Evolutionary conservation across 2,888 invertebrate genomes (phyloP).

Genomic region (Drosophila demipolita): DNA sequence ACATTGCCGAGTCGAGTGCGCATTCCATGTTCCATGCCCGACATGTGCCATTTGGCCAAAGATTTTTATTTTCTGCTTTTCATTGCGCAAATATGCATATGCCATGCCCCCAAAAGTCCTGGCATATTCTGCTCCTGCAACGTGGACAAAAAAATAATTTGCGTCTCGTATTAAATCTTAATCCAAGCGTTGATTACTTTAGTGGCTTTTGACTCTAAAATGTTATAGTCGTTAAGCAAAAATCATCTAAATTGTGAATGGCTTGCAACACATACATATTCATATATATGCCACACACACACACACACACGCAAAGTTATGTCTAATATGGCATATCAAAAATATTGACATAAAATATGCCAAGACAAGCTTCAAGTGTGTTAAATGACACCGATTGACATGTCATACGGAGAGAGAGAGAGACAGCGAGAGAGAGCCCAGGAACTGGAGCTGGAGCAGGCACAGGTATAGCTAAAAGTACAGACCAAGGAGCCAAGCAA

Average conservation of each 20-base stretch:
- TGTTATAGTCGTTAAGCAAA: neutral
- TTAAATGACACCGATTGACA: constrained; percentile 74
- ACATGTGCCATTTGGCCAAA: constrained; percentile 51
- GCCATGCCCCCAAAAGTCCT: neutral
- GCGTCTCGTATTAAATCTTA: neutral
- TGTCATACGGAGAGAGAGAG: neutral
- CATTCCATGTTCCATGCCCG: constrained; percentile 18
- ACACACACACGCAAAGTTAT: constrained; percentile 15
- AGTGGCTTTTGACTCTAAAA: neutral
- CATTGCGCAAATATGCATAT: constrained; percentile 19
- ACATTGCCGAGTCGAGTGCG: constrained; percentile 45
- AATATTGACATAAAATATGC: constrained; percentile 72
- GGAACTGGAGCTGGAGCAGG: neutral
- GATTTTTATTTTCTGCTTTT: constrained; percentile 28
- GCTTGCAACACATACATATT: constrained; percentile 46
- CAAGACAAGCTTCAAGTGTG: constrained; percentile 49
- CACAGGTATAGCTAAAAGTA: neutral
- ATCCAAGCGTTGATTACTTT: neutral
- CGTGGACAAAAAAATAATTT: neutral
- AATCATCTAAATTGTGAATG: constrained; percentile 27
- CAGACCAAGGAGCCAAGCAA: constrained; percentile 11
- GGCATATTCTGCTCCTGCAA: neutral
- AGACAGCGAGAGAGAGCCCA: constrained; percentile 1
- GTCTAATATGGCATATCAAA: constrained; percentile 64
- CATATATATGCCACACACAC: constrained; percentile 5